These are phyloP conservation scores for Drusus annulatus DNA, from an alignment of 1,140 invertebrate species.

Conservation along the genomic window DNA sequence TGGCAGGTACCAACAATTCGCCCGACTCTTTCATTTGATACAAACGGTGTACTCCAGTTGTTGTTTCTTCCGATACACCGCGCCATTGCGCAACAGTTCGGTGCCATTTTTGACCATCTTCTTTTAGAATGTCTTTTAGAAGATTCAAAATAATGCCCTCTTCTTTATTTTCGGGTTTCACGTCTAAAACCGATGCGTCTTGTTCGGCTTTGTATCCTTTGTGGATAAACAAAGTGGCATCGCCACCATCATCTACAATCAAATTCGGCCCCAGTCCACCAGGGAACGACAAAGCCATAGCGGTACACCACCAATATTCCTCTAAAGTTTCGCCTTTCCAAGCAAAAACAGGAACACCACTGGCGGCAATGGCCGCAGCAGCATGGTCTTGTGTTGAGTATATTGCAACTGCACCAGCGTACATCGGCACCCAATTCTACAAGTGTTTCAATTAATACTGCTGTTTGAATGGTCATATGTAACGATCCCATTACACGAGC, in stretches of 20 bases:
- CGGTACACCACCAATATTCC: slow-evolving; percentile 99
- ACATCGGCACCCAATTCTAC: slow-evolving; percentile 75
- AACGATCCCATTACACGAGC: slow-evolving; percentile 97
- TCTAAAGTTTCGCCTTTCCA: slow-evolving; percentile 99
- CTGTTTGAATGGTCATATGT: slow-evolving; percentile 99
- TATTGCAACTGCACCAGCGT: slow-evolving; percentile 98
- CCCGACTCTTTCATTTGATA: slow-evolving; percentile 95
- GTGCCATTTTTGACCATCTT: slow-evolving; percentile 58
- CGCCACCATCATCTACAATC: slow-evolving; percentile 99
- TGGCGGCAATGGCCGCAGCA: slow-evolving; percentile 96
- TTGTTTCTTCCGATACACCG: slow-evolving; percentile 98
- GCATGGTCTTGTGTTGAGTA: slow-evolving; percentile 98
- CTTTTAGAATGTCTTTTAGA: too few species aligned
- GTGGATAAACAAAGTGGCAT: slow-evolving; percentile 96
- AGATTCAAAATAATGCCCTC: too few species aligned
- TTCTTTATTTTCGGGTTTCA: too few species aligned
- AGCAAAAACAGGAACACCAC: slow-evolving; percentile 97
- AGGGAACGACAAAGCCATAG: slow-evolving; percentile 91
- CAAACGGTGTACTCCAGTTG: slow-evolving; percentile 98
- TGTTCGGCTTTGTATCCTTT: too few species aligned
- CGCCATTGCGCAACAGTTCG: slow-evolving; percentile 87
- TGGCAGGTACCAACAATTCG: slow-evolving; percentile 92
- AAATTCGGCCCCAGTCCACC: slow-evolving; percentile 89
- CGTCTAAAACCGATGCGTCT: too few species aligned
- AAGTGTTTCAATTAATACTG: slow-evolving; percentile 98